Conservation (phyloP, 2,113 vertebrate genomes). For the Oncorhynchus gorbuscha region DNA sequence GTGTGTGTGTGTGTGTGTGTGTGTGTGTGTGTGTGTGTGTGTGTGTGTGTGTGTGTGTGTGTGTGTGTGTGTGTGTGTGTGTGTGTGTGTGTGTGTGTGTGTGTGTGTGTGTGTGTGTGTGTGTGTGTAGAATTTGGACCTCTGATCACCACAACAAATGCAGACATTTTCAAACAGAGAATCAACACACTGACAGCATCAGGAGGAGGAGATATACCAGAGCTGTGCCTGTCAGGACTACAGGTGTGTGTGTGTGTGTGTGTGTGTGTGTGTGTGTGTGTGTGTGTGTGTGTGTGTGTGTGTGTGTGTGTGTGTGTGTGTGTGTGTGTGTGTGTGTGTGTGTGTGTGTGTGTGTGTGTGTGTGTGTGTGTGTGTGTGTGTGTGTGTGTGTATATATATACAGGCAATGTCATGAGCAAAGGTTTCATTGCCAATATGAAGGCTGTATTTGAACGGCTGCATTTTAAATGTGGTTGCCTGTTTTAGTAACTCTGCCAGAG, state of each 20-base stretch:
- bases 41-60: background rate
- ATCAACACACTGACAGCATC: conserved; percentile 44
- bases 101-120: background rate
- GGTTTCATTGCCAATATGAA: too few species aligned
- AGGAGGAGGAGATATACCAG: conserved; percentile 65
- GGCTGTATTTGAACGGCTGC: background rate
- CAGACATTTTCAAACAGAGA: conserved; percentile 55
- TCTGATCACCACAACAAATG: conserved; percentile 51
- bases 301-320: background rate
- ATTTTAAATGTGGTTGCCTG: too few species aligned
- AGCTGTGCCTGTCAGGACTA: conserved; percentile 65
- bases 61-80: background rate
- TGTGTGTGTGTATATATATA: background rate
- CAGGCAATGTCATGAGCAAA: background rate
- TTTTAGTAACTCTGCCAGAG: too few species aligned
- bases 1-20: background rate
- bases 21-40: conserved; percentile 2
- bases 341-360: conserved; percentile 32
- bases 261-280: background rate
- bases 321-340: conserved; percentile 46
- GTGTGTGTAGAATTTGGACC: conserved; percentile 62
- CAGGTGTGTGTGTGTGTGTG: conserved; percentile 44
- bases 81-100: background rate
- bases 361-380: conserved; percentile 32
- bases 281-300: background rate